These are phyloP conservation scores for Macropodus opercularis DNA, from an alignment of 2,797 vertebrate genomes.

Conservation along the genomic window DNA sequence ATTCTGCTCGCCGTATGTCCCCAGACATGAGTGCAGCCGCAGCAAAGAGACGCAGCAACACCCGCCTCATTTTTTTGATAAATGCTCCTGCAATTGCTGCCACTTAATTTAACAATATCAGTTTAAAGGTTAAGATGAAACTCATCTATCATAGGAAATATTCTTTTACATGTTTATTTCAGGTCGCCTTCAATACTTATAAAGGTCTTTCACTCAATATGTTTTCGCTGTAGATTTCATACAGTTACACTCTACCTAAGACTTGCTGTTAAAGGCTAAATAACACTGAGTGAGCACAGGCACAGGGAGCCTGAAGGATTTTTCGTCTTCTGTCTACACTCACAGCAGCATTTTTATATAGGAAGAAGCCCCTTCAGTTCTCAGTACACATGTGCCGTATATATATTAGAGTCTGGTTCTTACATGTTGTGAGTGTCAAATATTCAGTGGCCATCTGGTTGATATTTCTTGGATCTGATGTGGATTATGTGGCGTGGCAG, in stretches of 20 bases:
- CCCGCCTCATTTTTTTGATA: neutral
- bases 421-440: constrained; percentile 37
- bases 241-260: neutral
- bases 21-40: constrained; percentile 37
- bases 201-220: neutral
- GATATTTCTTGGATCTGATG: constrained; percentile 62
- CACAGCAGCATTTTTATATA: neutral
- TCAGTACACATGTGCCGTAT: constrained; percentile 8
- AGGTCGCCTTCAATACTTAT: neutral
- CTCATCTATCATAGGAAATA: neutral
- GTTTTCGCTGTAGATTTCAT: neutral
- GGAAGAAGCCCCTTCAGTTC: constrained; percentile 9
- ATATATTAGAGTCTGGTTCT: constrained; percentile 23
- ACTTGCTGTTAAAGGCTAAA: neutral
- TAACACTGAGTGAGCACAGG: neutral
- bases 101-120: constrained; percentile 14
- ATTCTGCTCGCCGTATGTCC: constrained; percentile 61
- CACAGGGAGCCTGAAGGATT: neutral
- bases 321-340: neutral
- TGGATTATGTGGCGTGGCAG: constrained; percentile 63
- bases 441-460: constrained; percentile 48
- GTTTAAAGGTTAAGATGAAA: constrained; percentile 18
- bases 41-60: constrained; percentile 8
- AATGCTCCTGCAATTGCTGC: neutral
- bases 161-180: neutral